Evolutionary conservation across 2,888 invertebrate genomes (phyloP).

Genomic region (Lepidonotus clava): DNA sequence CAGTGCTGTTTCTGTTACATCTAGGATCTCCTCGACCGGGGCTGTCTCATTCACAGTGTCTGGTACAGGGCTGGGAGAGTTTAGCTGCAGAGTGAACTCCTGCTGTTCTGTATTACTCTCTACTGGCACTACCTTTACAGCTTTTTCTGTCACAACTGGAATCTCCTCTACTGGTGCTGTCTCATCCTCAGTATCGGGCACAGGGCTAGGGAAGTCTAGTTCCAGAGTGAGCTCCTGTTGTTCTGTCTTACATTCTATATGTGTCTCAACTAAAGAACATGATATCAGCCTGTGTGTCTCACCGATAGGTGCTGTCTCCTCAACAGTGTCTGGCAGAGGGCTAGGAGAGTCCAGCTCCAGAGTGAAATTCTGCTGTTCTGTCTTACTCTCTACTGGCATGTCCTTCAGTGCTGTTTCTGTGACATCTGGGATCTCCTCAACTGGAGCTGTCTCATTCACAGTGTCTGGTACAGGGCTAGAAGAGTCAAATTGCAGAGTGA

Average conservation of each 20-base stretch:
- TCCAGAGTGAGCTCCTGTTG: slow-evolving; percentile 11
- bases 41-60: neutral
- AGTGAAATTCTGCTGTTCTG: neutral
- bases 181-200: neutral
- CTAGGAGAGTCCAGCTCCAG: neutral
- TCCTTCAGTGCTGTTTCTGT: neutral
- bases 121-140: neutral
- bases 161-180: slow-evolving; percentile 22
- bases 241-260: neutral
- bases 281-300: neutral
- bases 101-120: neutral
- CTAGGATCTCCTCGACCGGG: neutral
- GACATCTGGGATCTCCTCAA: neutral
- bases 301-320: neutral
- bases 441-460: neutral
- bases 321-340: neutral
- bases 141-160: neutral
- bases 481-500: slow-evolving; percentile 50
- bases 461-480: neutral
- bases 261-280: neutral
- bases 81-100: neutral
- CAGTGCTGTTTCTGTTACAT: neutral
- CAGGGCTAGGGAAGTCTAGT: neutral
- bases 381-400: neutral
- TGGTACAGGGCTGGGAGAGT: neutral